phyloP scores from a whole-genome alignment of 2,888 invertebrate species.

The Tribolium freemani region DNA sequence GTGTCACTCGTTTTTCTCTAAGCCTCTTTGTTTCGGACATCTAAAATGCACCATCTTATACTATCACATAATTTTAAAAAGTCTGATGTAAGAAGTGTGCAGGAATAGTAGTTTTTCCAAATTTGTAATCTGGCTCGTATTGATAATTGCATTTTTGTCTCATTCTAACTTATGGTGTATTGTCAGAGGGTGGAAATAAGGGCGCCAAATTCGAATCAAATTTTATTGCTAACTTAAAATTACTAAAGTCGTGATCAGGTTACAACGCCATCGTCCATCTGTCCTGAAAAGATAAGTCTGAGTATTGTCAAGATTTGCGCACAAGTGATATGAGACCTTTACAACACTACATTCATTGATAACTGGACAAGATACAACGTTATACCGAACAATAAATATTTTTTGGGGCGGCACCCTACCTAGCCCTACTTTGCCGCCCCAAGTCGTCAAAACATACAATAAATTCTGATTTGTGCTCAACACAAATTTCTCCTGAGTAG shows the following conservation, averaged over 20 bases:
- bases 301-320: background rate
- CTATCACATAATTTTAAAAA: too few relatives aligned
- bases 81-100: too few relatives aligned
- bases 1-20: too few relatives aligned
- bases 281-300: background rate
- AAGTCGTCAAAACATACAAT: background rate
- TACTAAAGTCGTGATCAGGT: background rate
- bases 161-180: too few relatives aligned
- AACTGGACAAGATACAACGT: background rate
- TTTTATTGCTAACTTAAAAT: background rate
- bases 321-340: background rate
- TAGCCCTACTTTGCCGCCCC: background rate
- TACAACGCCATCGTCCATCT: background rate
- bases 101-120: too few relatives aligned
- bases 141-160: too few relatives aligned
- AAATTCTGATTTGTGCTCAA: conserved; percentile 24
- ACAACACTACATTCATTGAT: background rate
- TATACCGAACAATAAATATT: background rate
- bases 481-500: conserved; percentile 31
- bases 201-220: background rate
- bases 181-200: too few relatives aligned
- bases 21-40: too few relatives aligned
- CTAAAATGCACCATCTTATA: too few relatives aligned
- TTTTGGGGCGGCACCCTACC: background rate
- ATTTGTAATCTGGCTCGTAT: too few relatives aligned